Evolutionary conservation across 2,797 vertebrate species (phyloP).

Genomic region (Anomalospiza imberbis): DNA sequence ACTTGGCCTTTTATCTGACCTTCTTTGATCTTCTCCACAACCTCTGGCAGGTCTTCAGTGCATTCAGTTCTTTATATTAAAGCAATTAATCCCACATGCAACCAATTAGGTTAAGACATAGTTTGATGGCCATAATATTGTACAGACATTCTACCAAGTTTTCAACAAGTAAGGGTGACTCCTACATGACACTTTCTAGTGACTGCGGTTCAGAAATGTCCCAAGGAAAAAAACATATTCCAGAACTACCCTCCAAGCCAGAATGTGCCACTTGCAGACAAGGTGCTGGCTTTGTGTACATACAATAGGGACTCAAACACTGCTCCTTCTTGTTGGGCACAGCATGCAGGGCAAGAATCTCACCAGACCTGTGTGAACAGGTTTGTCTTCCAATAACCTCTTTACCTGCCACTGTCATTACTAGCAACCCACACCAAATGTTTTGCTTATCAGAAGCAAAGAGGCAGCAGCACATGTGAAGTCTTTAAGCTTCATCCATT

Average conservation of each 20-base stretch:
- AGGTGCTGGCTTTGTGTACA: background rate
- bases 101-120: slow-evolving; percentile 37
- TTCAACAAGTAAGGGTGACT: slow-evolving; percentile 50
- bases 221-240: slow-evolving; percentile 21
- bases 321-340: background rate
- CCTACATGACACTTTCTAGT: slow-evolving; percentile 51
- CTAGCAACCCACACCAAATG: background rate
- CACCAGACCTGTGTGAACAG: slow-evolving; percentile 42
- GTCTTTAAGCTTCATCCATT: background rate
- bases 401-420: background rate
- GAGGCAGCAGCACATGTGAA: background rate
- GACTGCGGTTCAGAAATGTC: slow-evolving; percentile 35
- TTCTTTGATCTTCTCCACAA: slow-evolving; percentile 15
- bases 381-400: slow-evolving; percentile 28
- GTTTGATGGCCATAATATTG: slow-evolving; percentile 17
- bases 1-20: slow-evolving; percentile 37
- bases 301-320: background rate
- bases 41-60: slow-evolving; percentile 32
- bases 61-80: slow-evolving; percentile 50
- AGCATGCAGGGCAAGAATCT: slow-evolving; percentile 18
- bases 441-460: background rate
- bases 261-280: slow-evolving; percentile 8
- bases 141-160: slow-evolving; percentile 25
- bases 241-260: background rate
- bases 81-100: slow-evolving; percentile 32